A percentile compares a stretch with the other conserved stretches of the same genome.
These are phyloP conservation scores for Pocillopora verrucosa DNA, from an alignment of 64 coral and sea anemone species.

Conservation along the genomic window DNA sequence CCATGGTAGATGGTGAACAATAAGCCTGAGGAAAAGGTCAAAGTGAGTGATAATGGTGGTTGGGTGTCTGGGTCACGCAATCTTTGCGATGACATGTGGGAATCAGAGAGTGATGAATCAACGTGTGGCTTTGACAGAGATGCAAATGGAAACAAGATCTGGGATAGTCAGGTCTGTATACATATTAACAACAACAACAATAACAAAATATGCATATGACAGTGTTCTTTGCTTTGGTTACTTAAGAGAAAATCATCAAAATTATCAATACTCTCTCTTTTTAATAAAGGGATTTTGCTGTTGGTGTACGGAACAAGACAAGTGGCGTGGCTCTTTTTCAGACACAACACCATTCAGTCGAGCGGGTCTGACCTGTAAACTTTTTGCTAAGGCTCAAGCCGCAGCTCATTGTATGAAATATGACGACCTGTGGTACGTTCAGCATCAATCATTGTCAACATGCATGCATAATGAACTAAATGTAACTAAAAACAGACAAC, in stretches of 20 bases:
- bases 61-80: conserved; percentile 57
- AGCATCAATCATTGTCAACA: background rate
- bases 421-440: conserved; percentile 85
- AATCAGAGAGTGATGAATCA: conserved; percentile 35
- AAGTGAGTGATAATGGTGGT: conserved; percentile 21
- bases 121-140: conserved; percentile 76
- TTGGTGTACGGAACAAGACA: conserved; percentile 74
- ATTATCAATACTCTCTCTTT: background rate
- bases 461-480: too few species aligned
- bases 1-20: conserved; percentile 76
- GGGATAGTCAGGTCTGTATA: conserved; percentile 83
- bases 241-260: too few species aligned
- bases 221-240: too few species aligned
- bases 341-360: conserved; percentile 63
- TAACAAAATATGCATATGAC: too few species aligned
- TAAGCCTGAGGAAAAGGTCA: conserved; percentile 67
- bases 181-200: background rate
- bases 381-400: conserved; percentile 43
- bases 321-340: conserved; percentile 66
- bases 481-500: too few species aligned
- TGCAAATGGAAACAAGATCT: conserved; percentile 65
- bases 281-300: conserved; percentile 82
- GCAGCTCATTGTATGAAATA: conserved; percentile 88
- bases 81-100: conserved; percentile 73
- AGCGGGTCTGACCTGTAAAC: conserved; percentile 67